A percentile compares a stretch with the other conserved stretches of the same genome.
phyloP scores from a whole-genome alignment of 2,113 vertebrate genomes.

The Neogale vison region DNA sequence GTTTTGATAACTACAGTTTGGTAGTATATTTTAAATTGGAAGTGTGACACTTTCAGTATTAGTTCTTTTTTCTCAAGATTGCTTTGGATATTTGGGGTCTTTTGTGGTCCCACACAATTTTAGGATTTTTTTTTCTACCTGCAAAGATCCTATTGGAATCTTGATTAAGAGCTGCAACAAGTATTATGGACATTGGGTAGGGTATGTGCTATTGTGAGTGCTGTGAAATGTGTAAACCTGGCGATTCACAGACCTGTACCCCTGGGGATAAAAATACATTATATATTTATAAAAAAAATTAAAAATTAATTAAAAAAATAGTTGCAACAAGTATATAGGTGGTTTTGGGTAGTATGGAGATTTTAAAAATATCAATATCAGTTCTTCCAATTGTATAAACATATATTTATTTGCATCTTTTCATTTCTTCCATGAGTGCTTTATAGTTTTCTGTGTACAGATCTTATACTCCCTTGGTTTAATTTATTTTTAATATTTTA shows the following conservation, averaged over 20 bases:
- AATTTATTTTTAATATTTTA: neutral
- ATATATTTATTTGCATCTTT: neutral
- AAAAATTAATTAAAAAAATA: neutral
- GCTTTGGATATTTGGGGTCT: neutral
- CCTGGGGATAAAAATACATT: too few species aligned
- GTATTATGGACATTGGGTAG: too few species aligned
- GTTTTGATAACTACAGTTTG: neutral
- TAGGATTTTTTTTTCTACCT: neutral
- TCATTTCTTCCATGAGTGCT: neutral
- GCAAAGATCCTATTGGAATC: neutral
- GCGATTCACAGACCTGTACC: too few species aligned
- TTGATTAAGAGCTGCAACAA: neutral
- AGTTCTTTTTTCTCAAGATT: neutral
- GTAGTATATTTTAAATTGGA: neutral
- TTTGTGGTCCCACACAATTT: neutral
- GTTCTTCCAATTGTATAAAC: neutral
- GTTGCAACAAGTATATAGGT: neutral
- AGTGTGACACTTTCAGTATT: neutral
- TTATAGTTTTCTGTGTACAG: neutral
- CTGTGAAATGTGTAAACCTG: too few species aligned
- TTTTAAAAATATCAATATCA: neutral
- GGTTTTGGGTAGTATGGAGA: neutral
- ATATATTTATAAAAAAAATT: too few species aligned
- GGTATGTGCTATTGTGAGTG: too few species aligned
- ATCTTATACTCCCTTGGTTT: neutral